These are phyloP conservation scores for Stenurella melanura DNA, from an alignment of 2,888 invertebrate genomes.

Conservation along the genomic window DNA sequence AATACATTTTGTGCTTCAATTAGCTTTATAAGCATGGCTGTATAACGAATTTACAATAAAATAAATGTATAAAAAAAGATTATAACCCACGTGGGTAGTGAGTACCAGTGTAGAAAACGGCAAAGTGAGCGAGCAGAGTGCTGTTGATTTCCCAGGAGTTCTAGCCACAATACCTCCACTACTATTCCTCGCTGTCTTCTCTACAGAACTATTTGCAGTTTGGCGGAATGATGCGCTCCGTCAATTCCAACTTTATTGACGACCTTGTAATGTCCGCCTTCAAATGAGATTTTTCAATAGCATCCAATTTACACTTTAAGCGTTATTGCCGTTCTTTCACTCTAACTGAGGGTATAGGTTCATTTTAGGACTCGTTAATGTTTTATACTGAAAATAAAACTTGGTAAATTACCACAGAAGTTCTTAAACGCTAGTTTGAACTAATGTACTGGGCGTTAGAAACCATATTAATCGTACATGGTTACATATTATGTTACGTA, in stretches of 20 bases:
- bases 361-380: conserved; percentile 54
- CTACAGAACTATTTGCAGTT: conserved; percentile 61
- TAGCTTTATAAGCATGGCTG: too few relatives aligned
- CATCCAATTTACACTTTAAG: conserved; percentile 66
- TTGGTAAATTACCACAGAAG: conserved; percentile 45
- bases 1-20: too few relatives aligned
- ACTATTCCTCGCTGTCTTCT: conserved; percentile 48
- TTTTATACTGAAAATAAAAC: conserved; percentile 53
- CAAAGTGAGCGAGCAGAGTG: conserved; percentile 31
- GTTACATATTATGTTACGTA: not conserved
- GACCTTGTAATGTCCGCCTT: conserved; percentile 57
- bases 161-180: conserved; percentile 60
- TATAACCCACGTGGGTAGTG: conserved; percentile 5
- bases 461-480: not conserved
- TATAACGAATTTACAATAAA: not conserved
- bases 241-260: conserved; percentile 65
- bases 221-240: conserved; percentile 58
- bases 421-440: not conserved
- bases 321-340: conserved; percentile 59
- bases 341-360: conserved; percentile 46
- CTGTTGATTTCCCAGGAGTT: conserved; percentile 65
- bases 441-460: not conserved
- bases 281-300: conserved; percentile 68
- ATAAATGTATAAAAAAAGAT: not conserved
- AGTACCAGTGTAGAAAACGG: not conserved